Evolutionary conservation across 2,113 vertebrate species (phyloP).

Genomic region (Ploceus nigricollis): DNA sequence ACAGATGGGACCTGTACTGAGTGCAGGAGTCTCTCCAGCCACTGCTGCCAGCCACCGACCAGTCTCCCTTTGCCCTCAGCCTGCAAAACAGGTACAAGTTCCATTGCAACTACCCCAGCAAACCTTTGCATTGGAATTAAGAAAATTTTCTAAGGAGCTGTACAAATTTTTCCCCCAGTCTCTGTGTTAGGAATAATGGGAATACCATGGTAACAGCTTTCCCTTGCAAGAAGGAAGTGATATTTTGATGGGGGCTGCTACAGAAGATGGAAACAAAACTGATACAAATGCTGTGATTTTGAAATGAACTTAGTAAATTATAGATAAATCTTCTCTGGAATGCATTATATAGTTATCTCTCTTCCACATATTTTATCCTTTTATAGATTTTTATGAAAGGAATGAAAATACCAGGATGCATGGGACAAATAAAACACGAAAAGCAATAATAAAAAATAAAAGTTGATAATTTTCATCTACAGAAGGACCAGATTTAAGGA

Average conservation of each 20-base stretch:
- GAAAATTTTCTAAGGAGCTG: not conserved
- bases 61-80: not conserved
- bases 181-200: not conserved
- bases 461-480: not conserved
- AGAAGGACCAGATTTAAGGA: not conserved
- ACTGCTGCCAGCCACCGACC: not conserved
- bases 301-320: not conserved
- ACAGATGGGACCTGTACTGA: not conserved
- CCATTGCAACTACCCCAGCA: not conserved
- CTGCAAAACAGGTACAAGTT: not conserved
- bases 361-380: not conserved
- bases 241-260: not conserved
- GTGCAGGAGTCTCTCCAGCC: not conserved
- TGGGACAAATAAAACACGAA: not conserved
- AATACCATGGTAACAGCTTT: constrained; percentile 41
- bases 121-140: not conserved
- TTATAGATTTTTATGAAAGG: not conserved
- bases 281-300: not conserved
- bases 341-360: not conserved
- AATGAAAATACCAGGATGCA: not conserved
- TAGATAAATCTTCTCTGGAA: not conserved
- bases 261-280: not conserved
- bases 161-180: not conserved
- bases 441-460: not conserved
- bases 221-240: not conserved